Base-by-base conservation (phyloP, 2,797 vertebrate genomes). In the Eulemur mongoz region DNA sequence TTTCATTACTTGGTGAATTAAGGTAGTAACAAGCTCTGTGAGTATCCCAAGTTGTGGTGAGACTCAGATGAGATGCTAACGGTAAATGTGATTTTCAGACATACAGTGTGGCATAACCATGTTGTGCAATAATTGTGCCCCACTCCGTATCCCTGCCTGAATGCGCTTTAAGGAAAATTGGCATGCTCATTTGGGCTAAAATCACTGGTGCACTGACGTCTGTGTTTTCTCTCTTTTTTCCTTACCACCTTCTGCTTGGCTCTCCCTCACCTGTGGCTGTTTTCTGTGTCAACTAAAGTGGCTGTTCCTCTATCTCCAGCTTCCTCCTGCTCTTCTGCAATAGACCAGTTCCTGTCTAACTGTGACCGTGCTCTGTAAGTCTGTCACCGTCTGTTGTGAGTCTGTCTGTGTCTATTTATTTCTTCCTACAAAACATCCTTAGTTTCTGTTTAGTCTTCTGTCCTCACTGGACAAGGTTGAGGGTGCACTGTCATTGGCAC, bases 271-370 rank as follows among this genome's bases (percentile, higher is more conserved):
- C 97, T 92, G 86, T 93, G 97, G 88, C 96, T 94, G 96, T 98
- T 96, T 93, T 98, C 96, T 98, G 96, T 98, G 96, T 94, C 83
- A 96, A 97, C 97, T 98, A 97, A 98, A 99, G 99, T 98, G 99
- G 99, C 99, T 99, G 99, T 98, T 99, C 99, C 98, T 99, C 99
- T 99, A 98, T 99, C 99, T 99, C 99, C 99, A 99, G 99, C 98
- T 99, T 99, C 98, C 98, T 99, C 98, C 99, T 99, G 99, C 99
- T 99, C 99, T 99, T 99, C 99, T 99, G 99, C 99, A 99, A 99
- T 98, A 99, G 99, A 98, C 99, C 99, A 97, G 99, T 99, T 99
- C 99, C 99, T 98, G 99, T 99, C 97, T 99, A 99, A 98, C 98
- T 99, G 97, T 99, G 98, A 98, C 93, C 97, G 40, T 97, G 94